Evolutionary conservation across 2,797 vertebrate genomes (phyloP).

Genomic region (Aplochiton taeniatus): DNA sequence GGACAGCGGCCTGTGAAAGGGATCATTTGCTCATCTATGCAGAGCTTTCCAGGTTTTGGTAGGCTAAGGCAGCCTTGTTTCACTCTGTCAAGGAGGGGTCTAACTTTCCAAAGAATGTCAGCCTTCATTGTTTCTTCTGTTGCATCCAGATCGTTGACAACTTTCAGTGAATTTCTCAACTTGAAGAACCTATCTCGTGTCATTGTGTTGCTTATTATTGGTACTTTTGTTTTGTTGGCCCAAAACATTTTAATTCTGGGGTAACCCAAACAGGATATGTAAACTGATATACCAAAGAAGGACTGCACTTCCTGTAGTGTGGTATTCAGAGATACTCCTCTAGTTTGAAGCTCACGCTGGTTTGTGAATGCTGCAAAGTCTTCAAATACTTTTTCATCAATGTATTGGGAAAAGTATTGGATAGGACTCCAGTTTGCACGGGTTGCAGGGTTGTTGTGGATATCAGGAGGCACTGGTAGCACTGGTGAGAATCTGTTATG

Average conservation of each 20-base stretch:
- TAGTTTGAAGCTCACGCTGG: too few relatives aligned
- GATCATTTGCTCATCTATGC: constrained; percentile 37
- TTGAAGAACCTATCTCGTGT: constrained; percentile 29
- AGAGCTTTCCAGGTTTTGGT: constrained; percentile 21
- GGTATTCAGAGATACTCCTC: too few relatives aligned
- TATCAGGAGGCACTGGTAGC: too few relatives aligned
- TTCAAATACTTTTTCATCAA: too few relatives aligned
- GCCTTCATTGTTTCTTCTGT: constrained; percentile 28
- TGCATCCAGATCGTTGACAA: constrained; percentile 24
- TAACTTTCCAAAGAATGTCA: constrained; percentile 39
- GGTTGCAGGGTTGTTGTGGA: too few relatives aligned
- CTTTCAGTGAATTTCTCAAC: constrained; percentile 25
- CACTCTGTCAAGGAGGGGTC: constrained; percentile 24
- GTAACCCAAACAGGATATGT: constrained; percentile 34
- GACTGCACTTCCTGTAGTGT: too few relatives aligned
- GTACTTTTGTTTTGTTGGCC: constrained; percentile 26
- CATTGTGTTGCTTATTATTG: constrained; percentile 20
- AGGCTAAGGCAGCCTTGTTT: constrained; percentile 28
- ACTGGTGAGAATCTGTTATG: too few relatives aligned
- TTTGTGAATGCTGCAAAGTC: too few relatives aligned
- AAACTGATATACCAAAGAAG: constrained; percentile 35
- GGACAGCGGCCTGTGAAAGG: constrained; percentile 38
- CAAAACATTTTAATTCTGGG: constrained; percentile 37
- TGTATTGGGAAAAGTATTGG: too few relatives aligned
- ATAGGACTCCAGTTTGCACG: too few relatives aligned